These are phyloP conservation scores for Gnatocerus cornutus DNA, from an alignment of 2,888 invertebrate species.

Conservation along the genomic window DNA sequence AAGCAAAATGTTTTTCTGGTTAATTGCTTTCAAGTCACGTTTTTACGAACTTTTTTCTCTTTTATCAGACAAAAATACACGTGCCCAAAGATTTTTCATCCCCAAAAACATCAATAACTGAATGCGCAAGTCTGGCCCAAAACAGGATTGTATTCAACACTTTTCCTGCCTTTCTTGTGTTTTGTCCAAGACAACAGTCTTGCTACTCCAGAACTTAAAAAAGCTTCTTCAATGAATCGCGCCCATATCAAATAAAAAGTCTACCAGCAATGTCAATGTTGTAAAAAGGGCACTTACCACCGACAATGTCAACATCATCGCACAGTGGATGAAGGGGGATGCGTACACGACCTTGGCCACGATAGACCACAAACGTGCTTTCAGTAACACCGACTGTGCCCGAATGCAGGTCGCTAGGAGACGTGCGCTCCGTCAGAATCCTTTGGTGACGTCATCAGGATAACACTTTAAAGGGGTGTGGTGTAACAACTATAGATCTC, in stretches of 20 bases:
- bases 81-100: slow-evolving; percentile 25
- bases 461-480: slow-evolving; percentile 46
- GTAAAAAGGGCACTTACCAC: slow-evolving; percentile 60
- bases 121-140: slow-evolving; percentile 40
- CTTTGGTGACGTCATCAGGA: slow-evolving; percentile 59
- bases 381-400: slow-evolving; percentile 55
- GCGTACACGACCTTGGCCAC: slow-evolving; percentile 48
- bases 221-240: not conserved
- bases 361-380: slow-evolving; percentile 45
- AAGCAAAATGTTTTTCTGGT: too few species aligned
- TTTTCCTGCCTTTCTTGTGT: slow-evolving; percentile 17
- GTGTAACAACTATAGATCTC: slow-evolving; percentile 33
- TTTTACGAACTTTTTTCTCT: too few species aligned
- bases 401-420: slow-evolving; percentile 61
- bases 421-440: slow-evolving; percentile 59
- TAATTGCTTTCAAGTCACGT: too few species aligned
- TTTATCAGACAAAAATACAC: slow-evolving; percentile 10
- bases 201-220: too few species aligned
- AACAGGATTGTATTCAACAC: slow-evolving; percentile 30
- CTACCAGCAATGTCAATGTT: too few species aligned
- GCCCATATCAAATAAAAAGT: not conserved
- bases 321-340: slow-evolving; percentile 39
- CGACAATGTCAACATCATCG: slow-evolving; percentile 64
- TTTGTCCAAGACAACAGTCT: not conserved
- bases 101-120: slow-evolving; percentile 33